phyloP scores from a whole-genome alignment of 2,888 invertebrate genomes.

The Kuschelorhynchus macadamiae region DNA sequence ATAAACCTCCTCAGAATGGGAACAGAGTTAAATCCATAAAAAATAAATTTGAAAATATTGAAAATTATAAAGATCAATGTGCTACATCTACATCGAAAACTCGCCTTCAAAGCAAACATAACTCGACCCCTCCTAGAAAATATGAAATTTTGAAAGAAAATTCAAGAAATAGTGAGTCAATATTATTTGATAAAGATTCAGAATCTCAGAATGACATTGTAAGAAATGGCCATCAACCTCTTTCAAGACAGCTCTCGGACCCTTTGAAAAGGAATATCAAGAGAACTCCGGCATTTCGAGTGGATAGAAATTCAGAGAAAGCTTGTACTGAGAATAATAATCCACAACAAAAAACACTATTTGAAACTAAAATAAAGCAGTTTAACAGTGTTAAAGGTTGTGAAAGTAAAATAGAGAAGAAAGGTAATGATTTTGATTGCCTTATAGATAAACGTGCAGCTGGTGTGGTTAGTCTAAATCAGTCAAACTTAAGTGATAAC shows the following conservation, averaged over 20 bases:
- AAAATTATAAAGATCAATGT: constrained; percentile 49
- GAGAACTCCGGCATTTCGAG: constrained; percentile 73
- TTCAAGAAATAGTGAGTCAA: constrained; percentile 1
- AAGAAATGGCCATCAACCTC: constrained; percentile 38
- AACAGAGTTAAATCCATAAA: constrained; percentile 76
- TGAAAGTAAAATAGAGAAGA: constrained; percentile 53
- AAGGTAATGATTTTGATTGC: constrained; percentile 23
- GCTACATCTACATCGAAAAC: constrained; percentile 1
- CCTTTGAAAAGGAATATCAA: constrained; percentile 70
- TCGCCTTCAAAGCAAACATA: not conserved
- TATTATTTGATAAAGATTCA: not conserved
- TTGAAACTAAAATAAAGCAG: constrained; percentile 61
- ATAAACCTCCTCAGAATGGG: constrained; percentile 65
- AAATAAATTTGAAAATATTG: constrained; percentile 74
- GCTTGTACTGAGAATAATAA: constrained; percentile 46
- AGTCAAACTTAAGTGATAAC: too few relatives aligned
- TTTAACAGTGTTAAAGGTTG: constrained; percentile 60
- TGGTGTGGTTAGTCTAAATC: too few relatives aligned
- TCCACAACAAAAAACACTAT: constrained; percentile 53
- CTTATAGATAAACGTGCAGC: constrained; percentile 3
- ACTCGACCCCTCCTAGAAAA: not conserved
- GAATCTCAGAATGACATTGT: not conserved
- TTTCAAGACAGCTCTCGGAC: constrained; percentile 67
- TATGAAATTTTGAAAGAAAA: constrained; percentile 17
- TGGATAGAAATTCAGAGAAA: constrained; percentile 65